These are phyloP conservation scores for Porites divaricata DNA, from an alignment of 92 coral and sea anemone species.

Conservation along the genomic window DNA sequence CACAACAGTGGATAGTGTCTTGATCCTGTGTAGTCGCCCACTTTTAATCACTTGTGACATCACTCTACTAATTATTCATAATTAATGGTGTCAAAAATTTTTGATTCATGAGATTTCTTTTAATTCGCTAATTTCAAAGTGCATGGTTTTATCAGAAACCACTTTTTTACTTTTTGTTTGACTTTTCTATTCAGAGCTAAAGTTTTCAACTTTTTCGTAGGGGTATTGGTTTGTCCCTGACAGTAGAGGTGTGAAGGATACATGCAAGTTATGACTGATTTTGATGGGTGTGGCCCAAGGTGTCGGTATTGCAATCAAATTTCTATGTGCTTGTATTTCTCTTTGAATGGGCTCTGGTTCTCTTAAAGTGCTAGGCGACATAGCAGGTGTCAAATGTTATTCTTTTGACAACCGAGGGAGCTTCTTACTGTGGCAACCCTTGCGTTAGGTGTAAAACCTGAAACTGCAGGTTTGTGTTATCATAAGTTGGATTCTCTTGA, in stretches of 20 bases:
- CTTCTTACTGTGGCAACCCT: background rate
- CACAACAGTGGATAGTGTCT: no score
- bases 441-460: background rate
- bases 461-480: background rate
- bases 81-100: no score
- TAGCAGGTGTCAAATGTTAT: background rate
- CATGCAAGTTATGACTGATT: background rate
- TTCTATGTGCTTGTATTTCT: background rate
- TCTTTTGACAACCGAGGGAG: background rate
- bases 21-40: no score
- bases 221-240: background rate
- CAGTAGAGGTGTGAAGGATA: background rate
- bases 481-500: background rate
- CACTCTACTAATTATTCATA: no score
- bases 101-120: no score
- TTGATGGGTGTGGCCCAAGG: background rate
- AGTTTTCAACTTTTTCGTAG: no score
- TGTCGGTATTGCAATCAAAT: background rate
- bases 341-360: background rate
- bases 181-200: no score
- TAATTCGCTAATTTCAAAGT: no score
- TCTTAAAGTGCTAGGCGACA: no score
- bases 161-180: no score
- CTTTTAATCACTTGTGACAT: no score
- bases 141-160: no score